Evolutionary conservation across 2,797 vertebrate genomes (phyloP), one percentile per base, ranked within the genome.

Genomic region (Tragopan temminckii): DNA sequence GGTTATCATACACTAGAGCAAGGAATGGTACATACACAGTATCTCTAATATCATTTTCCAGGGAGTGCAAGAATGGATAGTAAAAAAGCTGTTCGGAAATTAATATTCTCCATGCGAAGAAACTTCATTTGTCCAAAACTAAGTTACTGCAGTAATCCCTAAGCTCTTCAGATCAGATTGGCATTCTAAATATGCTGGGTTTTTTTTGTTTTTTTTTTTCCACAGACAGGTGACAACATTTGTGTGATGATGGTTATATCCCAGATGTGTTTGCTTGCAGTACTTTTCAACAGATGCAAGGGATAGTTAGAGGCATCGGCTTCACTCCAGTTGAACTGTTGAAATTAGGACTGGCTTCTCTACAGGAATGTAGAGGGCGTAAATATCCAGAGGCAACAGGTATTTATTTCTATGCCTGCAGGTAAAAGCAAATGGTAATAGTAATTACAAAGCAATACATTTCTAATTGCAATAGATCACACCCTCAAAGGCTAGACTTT

Each of bases 361-460:
- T 52, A 11, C 31, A 89, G 59, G 62, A 91, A 90, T 95, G 93
- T 78, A 93, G 71, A 82, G 33, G 46, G 66, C 69, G 93, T 88
- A 94, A 95, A 95, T 96, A 94, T 74, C 89, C 88, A 88, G 24
- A 84, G 78, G 87, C 83, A 95, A 93, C 75, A 94, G 64, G 89
- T 94, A 93, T 93, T 97, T 95, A 95, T 93, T 96, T 97, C 90
- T 89, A 59, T 25, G 75, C 90, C 93, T 76, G 62, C 50, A 92
- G 90, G 85, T 95, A 89, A 92, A 95, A 95, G 67, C 86, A 93
- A 94, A 83, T 52, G 40, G 85, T 91, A 95, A 88, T 91, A 94
- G 77, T 88, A 96, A 96, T 93, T 96, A 91, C 83, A 93, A 94
- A 96, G 91, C 89, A 93, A 95, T 95, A 96, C 50, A 92, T 96